Conservation (phyloP, 1,140 invertebrate species). For the Drosophila pruinosa region DNA sequence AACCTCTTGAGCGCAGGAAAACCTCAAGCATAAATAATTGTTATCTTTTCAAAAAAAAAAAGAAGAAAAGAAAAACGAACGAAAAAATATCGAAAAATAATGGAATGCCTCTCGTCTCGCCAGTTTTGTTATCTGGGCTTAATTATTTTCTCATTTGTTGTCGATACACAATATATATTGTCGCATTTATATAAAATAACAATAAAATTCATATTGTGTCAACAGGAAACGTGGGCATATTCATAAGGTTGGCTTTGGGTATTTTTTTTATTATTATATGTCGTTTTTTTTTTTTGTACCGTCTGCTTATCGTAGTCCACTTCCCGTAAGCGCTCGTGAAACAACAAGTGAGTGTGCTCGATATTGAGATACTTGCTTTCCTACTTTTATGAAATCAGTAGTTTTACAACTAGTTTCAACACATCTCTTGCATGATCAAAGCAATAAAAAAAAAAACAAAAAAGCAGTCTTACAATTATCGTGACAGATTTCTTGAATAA, state of each 20-base stretch:
- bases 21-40: slow-evolving; percentile 38
- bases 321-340: slow-evolving; percentile 40
- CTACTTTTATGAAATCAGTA: too few relatives aligned
- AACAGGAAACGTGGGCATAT: slow-evolving; percentile 68
- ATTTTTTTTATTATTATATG: slow-evolving; percentile 5
- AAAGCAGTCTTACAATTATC: too few relatives aligned
- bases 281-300: slow-evolving; percentile 42
- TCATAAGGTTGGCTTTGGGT: slow-evolving; percentile 54
- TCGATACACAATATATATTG: slow-evolving; percentile 9
- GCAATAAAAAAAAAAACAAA: too few relatives aligned
- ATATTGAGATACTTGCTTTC: neutral
- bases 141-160: slow-evolving; percentile 52
- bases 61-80: neutral
- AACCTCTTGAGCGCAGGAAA: slow-evolving; percentile 31
- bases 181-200: slow-evolving; percentile 11
- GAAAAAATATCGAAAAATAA: neutral
- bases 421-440: too few relatives aligned
- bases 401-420: too few relatives aligned
- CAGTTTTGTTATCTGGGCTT: slow-evolving; percentile 39
- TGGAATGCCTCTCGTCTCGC: neutral
- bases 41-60: slow-evolving; percentile 11
- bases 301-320: slow-evolving; percentile 48
- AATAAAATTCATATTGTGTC: slow-evolving; percentile 29
- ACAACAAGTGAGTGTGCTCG: neutral
- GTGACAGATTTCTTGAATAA: neutral